These are phyloP conservation scores for Gryllus longicercus DNA, from an alignment of 2,888 invertebrate genomes.

Conservation along the genomic window DNA sequence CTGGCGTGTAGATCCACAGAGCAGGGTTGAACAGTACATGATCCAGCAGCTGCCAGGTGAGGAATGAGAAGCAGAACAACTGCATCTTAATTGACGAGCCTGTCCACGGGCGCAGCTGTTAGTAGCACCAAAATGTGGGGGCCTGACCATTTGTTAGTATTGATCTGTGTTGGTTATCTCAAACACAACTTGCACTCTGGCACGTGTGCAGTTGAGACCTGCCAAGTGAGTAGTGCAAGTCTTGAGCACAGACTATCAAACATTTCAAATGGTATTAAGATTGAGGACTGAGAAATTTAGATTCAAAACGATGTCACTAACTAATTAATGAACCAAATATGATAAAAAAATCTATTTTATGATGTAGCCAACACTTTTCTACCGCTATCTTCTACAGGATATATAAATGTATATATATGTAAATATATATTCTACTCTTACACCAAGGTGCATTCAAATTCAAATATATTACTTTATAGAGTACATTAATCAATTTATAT, in stretches of 20 bases:
- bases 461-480: background rate
- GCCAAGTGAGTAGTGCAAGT: slow-evolving; percentile 17
- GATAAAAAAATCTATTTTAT: background rate
- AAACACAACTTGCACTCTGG: slow-evolving; percentile 17
- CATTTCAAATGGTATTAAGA: slow-evolving; percentile 17
- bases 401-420: background rate
- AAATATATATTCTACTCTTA: slow-evolving; percentile 4
- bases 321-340: background rate
- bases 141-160: slow-evolving; percentile 19
- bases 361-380: background rate
- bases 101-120: slow-evolving; percentile 27
- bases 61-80: slow-evolving; percentile 87
- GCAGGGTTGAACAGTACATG: slow-evolving; percentile 99
- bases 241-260: slow-evolving; percentile 17
- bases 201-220: slow-evolving; percentile 17
- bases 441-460: background rate
- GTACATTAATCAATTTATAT: background rate
- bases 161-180: slow-evolving; percentile 8
- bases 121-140: slow-evolving; percentile 26
- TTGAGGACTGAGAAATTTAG: slow-evolving; percentile 11
- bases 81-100: slow-evolving; percentile 59
- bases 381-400: slow-evolving; percentile 4
- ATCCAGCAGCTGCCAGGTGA: slow-evolving; percentile 95
- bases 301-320: slow-evolving; percentile 17
- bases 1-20: slow-evolving; percentile 97